Evolutionary conservation across 2,113 vertebrate species (phyloP).

Genomic region (Anarrhichthys ocellatus): DNA sequence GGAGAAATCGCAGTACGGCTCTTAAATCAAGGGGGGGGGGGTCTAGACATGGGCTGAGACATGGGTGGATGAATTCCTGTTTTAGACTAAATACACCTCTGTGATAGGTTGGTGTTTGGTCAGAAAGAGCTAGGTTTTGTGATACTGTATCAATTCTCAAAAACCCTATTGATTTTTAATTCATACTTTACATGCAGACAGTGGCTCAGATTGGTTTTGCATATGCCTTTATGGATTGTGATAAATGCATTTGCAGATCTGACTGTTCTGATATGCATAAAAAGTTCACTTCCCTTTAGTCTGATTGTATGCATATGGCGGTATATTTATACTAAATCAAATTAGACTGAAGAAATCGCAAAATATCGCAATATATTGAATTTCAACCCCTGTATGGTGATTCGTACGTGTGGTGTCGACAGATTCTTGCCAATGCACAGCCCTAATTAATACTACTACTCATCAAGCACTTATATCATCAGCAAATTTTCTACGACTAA

Average conservation of each 20-base stretch:
- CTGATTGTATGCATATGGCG: not conserved
- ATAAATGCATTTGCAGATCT: not conserved
- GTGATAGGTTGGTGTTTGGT: constrained; percentile 15
- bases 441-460: constrained; percentile 3
- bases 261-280: not conserved
- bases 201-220: not conserved
- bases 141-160: not conserved
- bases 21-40: constrained; percentile 45
- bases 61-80: constrained; percentile 26
- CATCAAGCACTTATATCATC: constrained; percentile 17
- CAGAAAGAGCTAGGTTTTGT: not conserved
- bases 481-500: constrained; percentile 1
- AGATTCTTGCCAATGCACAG: not conserved
- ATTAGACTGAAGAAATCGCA: not conserved
- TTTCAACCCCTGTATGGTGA: too few relatives aligned
- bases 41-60: constrained; percentile 60
- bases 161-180: not conserved
- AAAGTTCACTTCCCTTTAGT: not conserved
- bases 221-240: not conserved
- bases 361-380: not conserved
- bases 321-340: not conserved
- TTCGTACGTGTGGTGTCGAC: not conserved
- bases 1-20: constrained; percentile 24
- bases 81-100: not conserved
- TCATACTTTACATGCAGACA: not conserved